These are phyloP conservation scores for Cepphus grylle DNA, from an alignment of 2,113 vertebrate genomes.

Conservation along the genomic window DNA sequence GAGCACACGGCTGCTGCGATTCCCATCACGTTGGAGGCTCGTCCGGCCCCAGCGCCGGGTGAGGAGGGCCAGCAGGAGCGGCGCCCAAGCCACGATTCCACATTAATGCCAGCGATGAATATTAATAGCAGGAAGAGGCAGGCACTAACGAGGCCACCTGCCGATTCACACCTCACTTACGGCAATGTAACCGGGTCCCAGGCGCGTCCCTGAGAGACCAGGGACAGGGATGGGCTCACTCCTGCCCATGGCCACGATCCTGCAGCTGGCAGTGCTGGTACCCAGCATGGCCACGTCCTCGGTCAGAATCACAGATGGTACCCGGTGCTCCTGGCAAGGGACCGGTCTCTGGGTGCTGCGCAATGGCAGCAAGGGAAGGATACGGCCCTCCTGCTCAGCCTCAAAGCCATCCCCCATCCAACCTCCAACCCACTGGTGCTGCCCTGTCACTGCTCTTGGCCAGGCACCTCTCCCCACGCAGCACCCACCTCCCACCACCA, in stretches of 20 bases:
- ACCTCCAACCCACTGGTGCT: background rate
- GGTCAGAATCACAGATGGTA: background rate
- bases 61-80: constrained; percentile 33
- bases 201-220: accelerated
- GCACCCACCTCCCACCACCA: background rate
- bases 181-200: background rate
- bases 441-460: background rate
- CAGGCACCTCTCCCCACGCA: background rate
- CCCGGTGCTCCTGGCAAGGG: background rate
- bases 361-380: background rate
- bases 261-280: background rate
- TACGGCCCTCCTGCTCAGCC: accelerated
- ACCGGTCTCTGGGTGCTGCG: background rate
- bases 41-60: background rate
- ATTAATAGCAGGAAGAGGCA: constrained; percentile 49
- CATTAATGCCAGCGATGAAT: constrained; percentile 52
- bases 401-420: background rate
- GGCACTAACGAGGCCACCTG: constrained; percentile 53
- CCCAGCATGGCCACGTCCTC: background rate
- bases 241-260: background rate
- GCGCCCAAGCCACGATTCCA: background rate
- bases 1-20: background rate
- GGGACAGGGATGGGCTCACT: background rate
- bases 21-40: constrained; percentile 6
- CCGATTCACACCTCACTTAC: constrained; percentile 41